phyloP scores from a whole-genome alignment of 2,888 invertebrate genomes.

The Aproaerema taeniolella region DNA sequence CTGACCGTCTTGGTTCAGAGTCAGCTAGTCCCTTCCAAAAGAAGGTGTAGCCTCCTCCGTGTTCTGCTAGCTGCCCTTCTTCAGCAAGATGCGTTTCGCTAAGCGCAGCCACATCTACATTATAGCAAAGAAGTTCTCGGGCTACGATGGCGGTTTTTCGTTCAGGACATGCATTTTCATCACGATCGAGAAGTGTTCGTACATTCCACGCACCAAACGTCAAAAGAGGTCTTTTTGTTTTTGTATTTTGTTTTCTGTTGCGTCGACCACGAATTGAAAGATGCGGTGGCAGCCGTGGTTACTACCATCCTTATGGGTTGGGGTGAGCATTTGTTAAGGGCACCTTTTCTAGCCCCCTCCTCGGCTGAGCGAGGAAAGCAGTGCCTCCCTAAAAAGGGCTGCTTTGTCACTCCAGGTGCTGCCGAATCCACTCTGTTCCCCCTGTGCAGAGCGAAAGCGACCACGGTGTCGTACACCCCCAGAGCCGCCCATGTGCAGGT shows the following conservation, averaged over 20 bases:
- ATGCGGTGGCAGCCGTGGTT: constrained; percentile 18
- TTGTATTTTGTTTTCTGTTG: constrained; percentile 4
- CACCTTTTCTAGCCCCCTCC: constrained; percentile 27
- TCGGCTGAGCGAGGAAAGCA: constrained; percentile 23
- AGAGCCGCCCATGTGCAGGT: constrained; percentile 18
- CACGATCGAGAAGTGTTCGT: constrained; percentile 12
- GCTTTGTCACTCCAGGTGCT: constrained; percentile 19
- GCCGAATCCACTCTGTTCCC: constrained; percentile 18
- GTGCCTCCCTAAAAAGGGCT: constrained; percentile 25
- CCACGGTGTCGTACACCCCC: constrained; percentile 14
- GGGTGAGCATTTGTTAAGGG: constrained; percentile 16
- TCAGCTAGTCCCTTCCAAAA: constrained; percentile 16
- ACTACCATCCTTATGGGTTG: constrained; percentile 10
- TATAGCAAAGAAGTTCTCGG: constrained; percentile 21
- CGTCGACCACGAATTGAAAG: constrained; percentile 5
- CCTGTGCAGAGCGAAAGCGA: constrained; percentile 19
- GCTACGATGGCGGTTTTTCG: constrained; percentile 19
- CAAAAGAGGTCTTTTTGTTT: neutral
- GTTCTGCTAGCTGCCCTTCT: constrained; percentile 15
- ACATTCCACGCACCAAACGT: constrained; percentile 18
- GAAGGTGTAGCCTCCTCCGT: constrained; percentile 13
- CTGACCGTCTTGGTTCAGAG: constrained; percentile 14
- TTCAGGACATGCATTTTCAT: constrained; percentile 4
- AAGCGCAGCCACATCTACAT: constrained; percentile 3
- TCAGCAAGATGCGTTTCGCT: constrained; percentile 16